Evolutionary conservation across 2,888 invertebrate species (phyloP).

Genomic region (Adineta ricciae): DNA sequence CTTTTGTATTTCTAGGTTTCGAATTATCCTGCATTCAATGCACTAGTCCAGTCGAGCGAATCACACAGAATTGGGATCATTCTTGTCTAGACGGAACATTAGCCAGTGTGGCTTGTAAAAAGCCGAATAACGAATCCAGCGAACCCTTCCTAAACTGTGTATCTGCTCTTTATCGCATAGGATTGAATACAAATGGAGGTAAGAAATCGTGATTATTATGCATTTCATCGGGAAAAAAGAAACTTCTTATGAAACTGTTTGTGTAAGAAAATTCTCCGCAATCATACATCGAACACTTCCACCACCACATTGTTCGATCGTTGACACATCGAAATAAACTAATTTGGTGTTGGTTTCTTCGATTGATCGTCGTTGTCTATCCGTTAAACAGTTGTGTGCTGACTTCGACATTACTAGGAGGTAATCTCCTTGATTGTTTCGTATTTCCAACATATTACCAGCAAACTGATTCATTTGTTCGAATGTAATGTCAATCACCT

Average conservation of each 20-base stretch:
- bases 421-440: neutral
- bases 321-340: neutral
- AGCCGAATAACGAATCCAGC: neutral
- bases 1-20: neutral
- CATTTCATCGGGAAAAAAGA: too few relatives aligned
- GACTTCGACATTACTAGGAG: neutral
- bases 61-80: neutral
- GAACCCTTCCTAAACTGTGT: neutral
- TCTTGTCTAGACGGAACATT: neutral
- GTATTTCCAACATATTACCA: slow-evolving; percentile 19
- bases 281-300: slow-evolving; percentile 22
- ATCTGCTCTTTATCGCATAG: neutral
- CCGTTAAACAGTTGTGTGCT: neutral
- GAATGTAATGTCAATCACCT: neutral
- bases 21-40: neutral
- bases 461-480: slow-evolving; percentile 3
- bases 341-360: neutral
- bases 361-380: neutral
- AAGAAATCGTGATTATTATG: neutral
- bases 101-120: neutral
- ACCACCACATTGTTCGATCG: slow-evolving; percentile 22
- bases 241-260: too few relatives aligned
- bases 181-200: neutral
- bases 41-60: neutral
- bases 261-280: neutral